These are phyloP conservation scores for Cyprinodon diabolis DNA, from an alignment of 2,797 vertebrate genomes.

Conservation along the genomic window DNA sequence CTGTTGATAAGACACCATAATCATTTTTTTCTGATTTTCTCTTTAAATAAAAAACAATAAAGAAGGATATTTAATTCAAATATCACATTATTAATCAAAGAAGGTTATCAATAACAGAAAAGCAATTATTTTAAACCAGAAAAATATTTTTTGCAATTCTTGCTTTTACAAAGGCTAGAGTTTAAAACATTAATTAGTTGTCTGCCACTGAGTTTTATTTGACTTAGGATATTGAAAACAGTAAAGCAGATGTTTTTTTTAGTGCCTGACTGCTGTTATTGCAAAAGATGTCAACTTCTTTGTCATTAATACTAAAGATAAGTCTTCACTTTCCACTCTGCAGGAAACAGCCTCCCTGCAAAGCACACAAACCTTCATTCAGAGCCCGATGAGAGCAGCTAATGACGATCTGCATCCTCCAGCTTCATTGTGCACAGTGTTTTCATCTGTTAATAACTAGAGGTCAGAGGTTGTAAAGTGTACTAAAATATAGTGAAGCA, in stretches of 20 bases:
- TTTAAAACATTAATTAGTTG: not conserved
- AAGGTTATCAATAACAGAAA: not conserved
- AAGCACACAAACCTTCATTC: not conserved
- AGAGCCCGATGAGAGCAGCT: not conserved
- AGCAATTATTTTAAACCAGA: conserved; percentile 37
- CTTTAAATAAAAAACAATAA: not conserved
- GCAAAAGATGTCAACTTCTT: not conserved
- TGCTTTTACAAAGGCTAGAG: not conserved
- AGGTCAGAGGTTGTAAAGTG: not conserved
- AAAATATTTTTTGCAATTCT: not conserved
- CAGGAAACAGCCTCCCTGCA: not conserved
- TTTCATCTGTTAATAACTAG: not conserved
- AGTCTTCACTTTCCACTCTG: not conserved
- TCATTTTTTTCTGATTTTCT: not conserved
- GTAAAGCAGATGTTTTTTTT: not conserved
- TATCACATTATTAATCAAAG: not conserved
- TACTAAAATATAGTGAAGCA: not conserved
- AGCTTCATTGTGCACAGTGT: not conserved
- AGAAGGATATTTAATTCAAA: not conserved
- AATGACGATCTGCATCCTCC: not conserved
- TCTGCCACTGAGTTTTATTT: conserved; percentile 17
- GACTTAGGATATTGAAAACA: not conserved
- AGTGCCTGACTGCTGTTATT: not conserved
- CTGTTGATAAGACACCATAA: not conserved
- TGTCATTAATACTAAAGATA: not conserved